A percentile compares a stretch with the other conserved stretches of the same genome.
These are phyloP conservation scores for Plebejus melissa DNA, from an alignment of 2,888 invertebrate species.

Conservation along the genomic window DNA sequence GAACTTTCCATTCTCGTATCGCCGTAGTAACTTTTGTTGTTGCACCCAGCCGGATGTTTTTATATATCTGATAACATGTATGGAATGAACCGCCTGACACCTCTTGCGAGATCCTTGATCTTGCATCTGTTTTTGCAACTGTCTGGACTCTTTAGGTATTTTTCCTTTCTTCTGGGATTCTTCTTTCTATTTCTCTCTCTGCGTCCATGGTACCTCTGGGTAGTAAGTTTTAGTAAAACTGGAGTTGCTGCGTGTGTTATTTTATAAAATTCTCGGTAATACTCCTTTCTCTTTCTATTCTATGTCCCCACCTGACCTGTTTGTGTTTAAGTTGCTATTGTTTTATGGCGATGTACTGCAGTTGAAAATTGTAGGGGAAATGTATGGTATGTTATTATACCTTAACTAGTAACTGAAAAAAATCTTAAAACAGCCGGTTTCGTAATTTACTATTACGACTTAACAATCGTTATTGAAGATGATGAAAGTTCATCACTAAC, in stretches of 20 bases:
- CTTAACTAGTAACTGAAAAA: too few species aligned
- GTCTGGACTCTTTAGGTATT: neutral
- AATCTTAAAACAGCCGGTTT: too few species aligned
- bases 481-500: neutral
- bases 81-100: neutral
- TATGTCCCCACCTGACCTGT: too few species aligned
- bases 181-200: too few species aligned
- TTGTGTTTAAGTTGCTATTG: too few species aligned
- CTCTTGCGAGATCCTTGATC: conserved; percentile 13
- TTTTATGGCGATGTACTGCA: too few species aligned
- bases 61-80: conserved; percentile 27
- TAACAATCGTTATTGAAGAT: neutral
- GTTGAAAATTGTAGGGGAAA: too few species aligned
- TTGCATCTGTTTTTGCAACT: neutral
- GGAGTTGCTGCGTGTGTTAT: neutral
- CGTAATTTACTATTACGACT: too few species aligned
- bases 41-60: conserved; percentile 36
- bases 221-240: neutral
- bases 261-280: neutral
- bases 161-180: neutral
- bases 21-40: conserved; percentile 36
- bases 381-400: too few species aligned
- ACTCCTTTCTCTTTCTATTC: too few species aligned
- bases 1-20: conserved; percentile 43
- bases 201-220: neutral